Evolutionary conservation across 1,140 invertebrate species (phyloP).

Genomic region (Camponotus pennsylvanicus): DNA sequence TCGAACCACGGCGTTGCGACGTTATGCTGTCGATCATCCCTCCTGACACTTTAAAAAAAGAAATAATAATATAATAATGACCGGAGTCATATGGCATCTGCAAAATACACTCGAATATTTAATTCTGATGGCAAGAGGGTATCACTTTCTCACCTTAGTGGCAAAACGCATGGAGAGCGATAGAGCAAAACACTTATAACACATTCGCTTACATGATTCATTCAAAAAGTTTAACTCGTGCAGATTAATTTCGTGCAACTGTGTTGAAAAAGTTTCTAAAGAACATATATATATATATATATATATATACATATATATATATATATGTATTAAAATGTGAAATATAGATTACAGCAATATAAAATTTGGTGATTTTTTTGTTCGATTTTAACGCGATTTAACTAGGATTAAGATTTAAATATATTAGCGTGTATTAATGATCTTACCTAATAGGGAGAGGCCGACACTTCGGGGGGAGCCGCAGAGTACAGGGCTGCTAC

Average conservation of each 20-base stretch:
- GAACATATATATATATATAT: neutral
- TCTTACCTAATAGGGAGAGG: constrained; percentile 88
- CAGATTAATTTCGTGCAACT: constrained; percentile 62
- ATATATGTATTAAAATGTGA: neutral
- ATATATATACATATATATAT: neutral
- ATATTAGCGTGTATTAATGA: constrained; percentile 64
- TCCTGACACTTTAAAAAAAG: constrained; percentile 81
- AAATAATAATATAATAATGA: constrained; percentile 6
- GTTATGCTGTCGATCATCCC: constrained; percentile 83
- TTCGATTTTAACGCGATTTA: constrained; percentile 5
- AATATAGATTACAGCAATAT: neutral
- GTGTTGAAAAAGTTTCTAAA: constrained; percentile 37
- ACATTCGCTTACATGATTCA: constrained; percentile 55
- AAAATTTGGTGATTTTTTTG: neutral
- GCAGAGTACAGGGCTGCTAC: constrained; percentile 86
- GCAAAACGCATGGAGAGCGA: constrained; percentile 20
- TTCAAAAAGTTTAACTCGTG: constrained; percentile 59
- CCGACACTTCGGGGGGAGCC: constrained; percentile 88
- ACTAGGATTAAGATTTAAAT: constrained; percentile 15
- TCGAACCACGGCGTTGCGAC: constrained; percentile 87
- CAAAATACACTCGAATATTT: constrained; percentile 32
- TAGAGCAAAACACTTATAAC: constrained; percentile 39
- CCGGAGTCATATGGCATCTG: neutral
- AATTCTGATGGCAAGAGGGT: constrained; percentile 9
- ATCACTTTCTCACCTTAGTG: constrained; percentile 54